These are phyloP conservation scores for Aleiodes alternator DNA, from an alignment of 2,888 invertebrate species.

Conservation along the genomic window DNA sequence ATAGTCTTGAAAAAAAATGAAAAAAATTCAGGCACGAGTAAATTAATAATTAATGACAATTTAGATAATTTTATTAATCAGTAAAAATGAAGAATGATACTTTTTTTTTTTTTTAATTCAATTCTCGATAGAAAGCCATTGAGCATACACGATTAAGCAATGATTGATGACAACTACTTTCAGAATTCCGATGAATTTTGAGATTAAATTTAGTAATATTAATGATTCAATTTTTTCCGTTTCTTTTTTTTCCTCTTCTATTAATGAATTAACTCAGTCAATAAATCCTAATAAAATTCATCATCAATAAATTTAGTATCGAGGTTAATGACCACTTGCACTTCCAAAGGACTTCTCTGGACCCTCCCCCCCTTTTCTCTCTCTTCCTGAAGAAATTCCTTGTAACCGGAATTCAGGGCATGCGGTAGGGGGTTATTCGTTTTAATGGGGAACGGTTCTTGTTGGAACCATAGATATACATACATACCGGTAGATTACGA, in stretches of 20 bases:
- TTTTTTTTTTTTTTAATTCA: not conserved
- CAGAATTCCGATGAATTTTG: not conserved
- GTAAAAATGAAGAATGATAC: too few species aligned
- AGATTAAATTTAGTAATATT: not conserved
- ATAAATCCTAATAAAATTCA: too few species aligned
- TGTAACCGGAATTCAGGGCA: constrained; percentile 41
- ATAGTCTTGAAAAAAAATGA: not conserved
- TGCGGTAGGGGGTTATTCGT: constrained; percentile 34
- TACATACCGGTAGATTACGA: constrained; percentile 46
- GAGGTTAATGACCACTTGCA: constrained; percentile 36
- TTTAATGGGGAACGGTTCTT: constrained; percentile 44
- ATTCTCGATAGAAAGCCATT: constrained; percentile 4
- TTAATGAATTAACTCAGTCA: too few species aligned
- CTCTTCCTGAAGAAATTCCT: constrained; percentile 36
- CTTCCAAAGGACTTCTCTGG: not conserved
- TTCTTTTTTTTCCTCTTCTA: not conserved
- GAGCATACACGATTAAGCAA: not conserved
- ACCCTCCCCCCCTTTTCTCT: too few species aligned
- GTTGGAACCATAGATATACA: constrained; percentile 25
- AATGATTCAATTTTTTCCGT: not conserved
- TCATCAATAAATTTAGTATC: not conserved
- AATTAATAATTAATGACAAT: constrained; percentile 2
- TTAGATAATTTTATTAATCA: too few species aligned
- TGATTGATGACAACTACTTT: constrained; percentile 14
- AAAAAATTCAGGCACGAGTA: constrained; percentile 6